These are phyloP conservation scores for Brienomyrus longianalis DNA, from an alignment of 2,113 vertebrate genomes.

Conservation along the genomic window DNA sequence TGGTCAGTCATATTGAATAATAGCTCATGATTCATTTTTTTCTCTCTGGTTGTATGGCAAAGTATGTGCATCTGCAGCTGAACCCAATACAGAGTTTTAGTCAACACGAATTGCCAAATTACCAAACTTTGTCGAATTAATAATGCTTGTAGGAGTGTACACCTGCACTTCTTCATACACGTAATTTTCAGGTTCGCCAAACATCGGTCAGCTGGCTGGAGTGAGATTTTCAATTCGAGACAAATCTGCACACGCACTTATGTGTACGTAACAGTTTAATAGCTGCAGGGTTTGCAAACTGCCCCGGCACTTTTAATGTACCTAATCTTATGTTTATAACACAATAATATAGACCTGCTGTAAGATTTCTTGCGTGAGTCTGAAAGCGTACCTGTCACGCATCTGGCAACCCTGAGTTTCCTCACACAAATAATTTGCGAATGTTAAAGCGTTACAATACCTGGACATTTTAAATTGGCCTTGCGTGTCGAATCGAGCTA, in stretches of 20 bases:
- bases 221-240: background rate
- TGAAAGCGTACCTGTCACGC: background rate
- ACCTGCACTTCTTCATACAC: background rate
- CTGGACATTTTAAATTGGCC: background rate
- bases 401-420: background rate
- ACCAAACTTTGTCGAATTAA: background rate
- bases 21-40: background rate
- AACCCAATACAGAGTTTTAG: background rate
- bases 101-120: background rate
- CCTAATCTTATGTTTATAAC: background rate
- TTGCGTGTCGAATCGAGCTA: background rate
- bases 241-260: background rate
- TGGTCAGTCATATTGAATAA: constrained; percentile 1
- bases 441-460: background rate
- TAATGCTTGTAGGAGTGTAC: background rate
- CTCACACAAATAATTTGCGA: background rate
- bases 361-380: background rate
- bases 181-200: background rate
- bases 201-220: background rate
- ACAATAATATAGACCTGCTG: background rate
- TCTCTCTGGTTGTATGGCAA: background rate
- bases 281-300: background rate
- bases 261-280: background rate
- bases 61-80: background rate
- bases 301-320: background rate